These are phyloP conservation scores for Tribolium castaneum DNA, from an alignment of 1,140 invertebrate genomes.

Conservation along the genomic window DNA sequence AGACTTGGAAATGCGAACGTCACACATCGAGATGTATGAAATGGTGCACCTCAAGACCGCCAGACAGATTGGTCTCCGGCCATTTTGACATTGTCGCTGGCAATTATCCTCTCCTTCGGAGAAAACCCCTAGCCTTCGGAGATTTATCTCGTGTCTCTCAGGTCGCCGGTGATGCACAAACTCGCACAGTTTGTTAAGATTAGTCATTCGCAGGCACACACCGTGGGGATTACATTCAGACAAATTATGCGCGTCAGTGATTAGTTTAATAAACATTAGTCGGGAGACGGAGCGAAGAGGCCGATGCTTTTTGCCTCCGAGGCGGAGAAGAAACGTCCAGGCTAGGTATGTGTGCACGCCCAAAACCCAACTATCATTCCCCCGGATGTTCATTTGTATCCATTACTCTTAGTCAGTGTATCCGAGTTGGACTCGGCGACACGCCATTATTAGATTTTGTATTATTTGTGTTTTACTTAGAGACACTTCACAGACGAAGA, in stretches of 20 bases:
- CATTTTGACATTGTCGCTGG: conserved; percentile 8
- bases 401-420: conserved; percentile 51
- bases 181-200: conserved; percentile 58
- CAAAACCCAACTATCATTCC: conserved; percentile 32
- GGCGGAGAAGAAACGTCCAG: not conserved
- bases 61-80: conserved; percentile 3
- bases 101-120: conserved; percentile 2
- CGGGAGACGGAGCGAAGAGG: not conserved
- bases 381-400: conserved; percentile 45
- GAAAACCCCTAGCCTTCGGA: not conserved
- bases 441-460: conserved; percentile 48
- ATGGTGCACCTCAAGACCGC: not conserved
- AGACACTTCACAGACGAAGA: not conserved
- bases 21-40: not conserved
- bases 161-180: not conserved
- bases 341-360: not conserved
- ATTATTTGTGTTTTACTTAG: conserved; percentile 50
- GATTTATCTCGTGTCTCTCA: conserved; percentile 38
- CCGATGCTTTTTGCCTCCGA: conserved; percentile 19
- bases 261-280: conserved; percentile 61
- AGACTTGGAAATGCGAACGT: not conserved
- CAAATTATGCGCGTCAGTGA: conserved; percentile 60
- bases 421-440: conserved; percentile 39
- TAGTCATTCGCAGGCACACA: conserved; percentile 52
- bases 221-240: conserved; percentile 56